Evolutionary conservation across 2,888 invertebrate genomes (phyloP).

Genomic region (Molanna angustata): DNA sequence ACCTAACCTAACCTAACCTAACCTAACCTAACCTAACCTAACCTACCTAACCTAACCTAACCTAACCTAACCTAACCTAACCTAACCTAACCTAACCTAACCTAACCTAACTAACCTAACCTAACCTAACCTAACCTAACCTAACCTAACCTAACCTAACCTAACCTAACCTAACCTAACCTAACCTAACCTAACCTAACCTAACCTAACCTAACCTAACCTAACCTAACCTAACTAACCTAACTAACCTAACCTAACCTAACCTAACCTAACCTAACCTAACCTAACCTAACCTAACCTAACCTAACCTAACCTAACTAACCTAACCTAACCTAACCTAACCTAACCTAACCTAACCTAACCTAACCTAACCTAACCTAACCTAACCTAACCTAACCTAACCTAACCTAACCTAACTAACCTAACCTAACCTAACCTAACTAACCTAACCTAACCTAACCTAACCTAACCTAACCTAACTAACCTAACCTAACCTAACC

Average conservation of each 20-base stretch:
- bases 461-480: conserved; percentile 1
- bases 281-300: conserved; percentile 4
- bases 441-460: conserved; percentile 10
- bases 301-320: conserved; percentile 8
- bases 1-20: conserved; percentile 16
- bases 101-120: conserved; percentile 7
- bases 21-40: conserved; percentile 15
- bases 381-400: conserved; percentile 15
- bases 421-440: conserved; percentile 9
- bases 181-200: conserved; percentile 4
- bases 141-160: conserved; percentile 1
- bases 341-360: conserved; percentile 10
- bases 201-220: background rate
- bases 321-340: conserved; percentile 11
- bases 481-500: background rate
- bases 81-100: conserved; percentile 17
- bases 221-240: conserved; percentile 7
- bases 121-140: conserved; percentile 3
- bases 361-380: conserved; percentile 7
- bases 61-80: conserved; percentile 1
- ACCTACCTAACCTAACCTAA: conserved; percentile 6
- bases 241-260: background rate
- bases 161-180: conserved; percentile 1
- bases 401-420: conserved; percentile 12
- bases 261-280: conserved; percentile 5